phyloP scores from a whole-genome alignment of 2,797 vertebrate species.

The Chelonia mydas region DNA sequence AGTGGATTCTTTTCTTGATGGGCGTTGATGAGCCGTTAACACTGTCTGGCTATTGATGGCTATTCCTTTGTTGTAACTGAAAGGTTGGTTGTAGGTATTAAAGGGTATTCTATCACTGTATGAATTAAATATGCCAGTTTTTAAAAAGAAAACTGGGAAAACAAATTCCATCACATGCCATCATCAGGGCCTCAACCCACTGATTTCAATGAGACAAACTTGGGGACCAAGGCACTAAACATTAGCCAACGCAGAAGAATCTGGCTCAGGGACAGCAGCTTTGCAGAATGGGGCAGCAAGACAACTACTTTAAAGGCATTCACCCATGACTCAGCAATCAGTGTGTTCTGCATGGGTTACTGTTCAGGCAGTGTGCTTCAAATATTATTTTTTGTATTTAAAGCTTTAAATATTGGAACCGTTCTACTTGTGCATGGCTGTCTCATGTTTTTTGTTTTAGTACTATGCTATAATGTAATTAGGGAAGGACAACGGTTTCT shows the following conservation, averaged over 20 bases:
- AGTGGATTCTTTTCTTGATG: no score
- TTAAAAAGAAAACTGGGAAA: no score
- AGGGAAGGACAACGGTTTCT: background rate
- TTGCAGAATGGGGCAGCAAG: background rate
- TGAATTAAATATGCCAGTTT: background rate
- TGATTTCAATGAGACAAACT: background rate
- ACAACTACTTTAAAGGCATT: conserved; percentile 1
- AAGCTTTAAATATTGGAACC: background rate
- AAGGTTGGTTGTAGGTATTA: no score
- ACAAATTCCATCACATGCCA: no score
- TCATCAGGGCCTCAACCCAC: background rate
- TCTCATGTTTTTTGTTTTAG: background rate
- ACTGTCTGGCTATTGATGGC: no score
- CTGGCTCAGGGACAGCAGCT: background rate
- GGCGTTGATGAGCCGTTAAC: no score
- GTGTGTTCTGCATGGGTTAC: background rate
- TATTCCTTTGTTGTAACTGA: no score
- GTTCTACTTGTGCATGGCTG: background rate
- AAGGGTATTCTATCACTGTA: no score
- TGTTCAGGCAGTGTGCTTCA: background rate
- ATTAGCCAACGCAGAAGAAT: background rate
- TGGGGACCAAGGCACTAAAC: background rate
- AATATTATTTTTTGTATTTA: background rate
- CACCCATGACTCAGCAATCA: background rate
- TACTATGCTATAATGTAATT: background rate